These are phyloP conservation scores for Charadrius vociferus DNA, from an alignment of 2,113 vertebrate genomes.

Conservation along the genomic window DNA sequence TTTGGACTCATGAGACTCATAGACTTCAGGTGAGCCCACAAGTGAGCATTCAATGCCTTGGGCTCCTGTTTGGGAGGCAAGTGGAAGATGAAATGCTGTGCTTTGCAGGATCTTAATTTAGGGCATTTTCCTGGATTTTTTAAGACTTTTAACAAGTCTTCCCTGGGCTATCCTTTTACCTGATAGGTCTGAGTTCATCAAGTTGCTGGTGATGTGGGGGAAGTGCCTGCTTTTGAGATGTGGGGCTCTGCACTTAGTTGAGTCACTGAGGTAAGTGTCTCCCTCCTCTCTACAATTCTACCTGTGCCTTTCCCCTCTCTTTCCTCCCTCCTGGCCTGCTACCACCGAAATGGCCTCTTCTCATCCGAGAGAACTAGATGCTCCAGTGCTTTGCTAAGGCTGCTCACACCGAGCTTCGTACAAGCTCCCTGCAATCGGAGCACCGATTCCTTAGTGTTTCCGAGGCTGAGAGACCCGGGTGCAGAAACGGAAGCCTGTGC, in stretches of 20 bases:
- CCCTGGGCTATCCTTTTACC: neutral
- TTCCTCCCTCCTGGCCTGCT: neutral
- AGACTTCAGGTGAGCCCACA: neutral
- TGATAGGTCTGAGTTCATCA: neutral
- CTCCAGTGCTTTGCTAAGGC: neutral
- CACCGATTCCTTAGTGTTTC: neutral
- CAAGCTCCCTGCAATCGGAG: neutral
- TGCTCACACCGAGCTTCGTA: neutral
- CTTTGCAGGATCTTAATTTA: neutral
- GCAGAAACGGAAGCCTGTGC: neutral
- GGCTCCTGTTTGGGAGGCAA: neutral
- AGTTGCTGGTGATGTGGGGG: neutral
- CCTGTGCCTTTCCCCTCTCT: neutral
- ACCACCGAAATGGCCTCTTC: neutral
- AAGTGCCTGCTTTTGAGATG: neutral
- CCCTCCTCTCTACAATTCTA: neutral
- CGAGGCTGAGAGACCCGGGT: neutral
- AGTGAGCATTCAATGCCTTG: neutral
- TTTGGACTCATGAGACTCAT: neutral
- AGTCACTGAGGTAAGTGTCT: neutral
- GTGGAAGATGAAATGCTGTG: neutral
- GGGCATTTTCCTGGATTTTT: neutral
- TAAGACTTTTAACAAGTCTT: neutral
- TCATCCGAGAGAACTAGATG: neutral
- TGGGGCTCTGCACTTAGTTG: neutral